Evolutionary conservation across 2,797 vertebrate species (phyloP).

Genomic region (Centroberyx gerrardi): DNA sequence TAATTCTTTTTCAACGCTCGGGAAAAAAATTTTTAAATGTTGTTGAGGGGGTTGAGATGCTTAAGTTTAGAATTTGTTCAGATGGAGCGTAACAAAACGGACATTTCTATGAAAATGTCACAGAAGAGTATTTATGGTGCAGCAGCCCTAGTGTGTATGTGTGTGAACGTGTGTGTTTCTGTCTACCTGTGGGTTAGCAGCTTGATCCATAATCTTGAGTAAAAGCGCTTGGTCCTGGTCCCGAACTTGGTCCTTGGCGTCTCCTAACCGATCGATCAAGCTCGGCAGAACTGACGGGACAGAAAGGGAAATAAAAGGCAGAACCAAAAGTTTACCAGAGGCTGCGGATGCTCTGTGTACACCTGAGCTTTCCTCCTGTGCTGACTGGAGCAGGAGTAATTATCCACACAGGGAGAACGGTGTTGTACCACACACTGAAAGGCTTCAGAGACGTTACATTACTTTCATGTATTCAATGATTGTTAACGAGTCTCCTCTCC

Average conservation of each 20-base stretch:
- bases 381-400: no score
- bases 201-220: constrained; percentile 97
- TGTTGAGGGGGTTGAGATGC: no score
- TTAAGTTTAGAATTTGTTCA: no score
- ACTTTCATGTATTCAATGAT: no score
- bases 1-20: no score
- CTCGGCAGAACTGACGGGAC: constrained; percentile 86
- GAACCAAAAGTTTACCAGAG: neutral
- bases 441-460: no score
- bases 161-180: neutral
- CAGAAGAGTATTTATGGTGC: no score
- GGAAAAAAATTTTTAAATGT: no score
- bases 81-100: neutral
- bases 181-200: constrained; percentile 93
- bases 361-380: no score
- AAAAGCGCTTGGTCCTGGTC: constrained; percentile 95
- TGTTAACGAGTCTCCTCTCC: no score
- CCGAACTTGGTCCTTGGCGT: constrained; percentile 94
- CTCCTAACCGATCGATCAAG: constrained; percentile 94
- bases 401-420: no score
- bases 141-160: neutral
- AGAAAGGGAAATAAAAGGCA: neutral
- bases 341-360: neutral
- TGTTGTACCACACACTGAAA: no score
- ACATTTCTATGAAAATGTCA: neutral